Percentiles rank a stretch among this genome's conserved stretches.
Conservation (phyloP, 2,888 invertebrate species). For the Trilocha varians region DNA sequence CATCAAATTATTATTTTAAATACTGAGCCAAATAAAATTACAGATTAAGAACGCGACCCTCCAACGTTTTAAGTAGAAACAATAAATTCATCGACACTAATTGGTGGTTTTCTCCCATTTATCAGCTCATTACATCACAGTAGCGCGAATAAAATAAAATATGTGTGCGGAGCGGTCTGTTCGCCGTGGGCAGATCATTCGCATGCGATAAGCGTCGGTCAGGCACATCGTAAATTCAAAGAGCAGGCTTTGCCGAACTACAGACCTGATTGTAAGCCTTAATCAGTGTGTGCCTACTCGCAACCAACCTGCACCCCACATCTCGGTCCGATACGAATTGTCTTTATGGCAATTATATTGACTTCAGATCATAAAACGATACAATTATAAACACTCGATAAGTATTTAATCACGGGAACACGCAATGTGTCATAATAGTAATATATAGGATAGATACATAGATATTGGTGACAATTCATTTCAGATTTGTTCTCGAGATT, state of each 20-base stretch:
- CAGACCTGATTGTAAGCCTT: constrained; percentile 68
- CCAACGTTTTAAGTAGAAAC: constrained; percentile 73
- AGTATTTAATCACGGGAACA: no score
- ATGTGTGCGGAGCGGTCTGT: constrained; percentile 67
- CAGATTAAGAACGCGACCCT: constrained; percentile 67
- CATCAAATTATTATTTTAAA: no score
- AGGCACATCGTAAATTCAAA: constrained; percentile 73
- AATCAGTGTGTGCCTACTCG: constrained; percentile 58
- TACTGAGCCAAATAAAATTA: constrained; percentile 65
- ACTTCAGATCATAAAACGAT: background rate
- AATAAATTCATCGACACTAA: constrained; percentile 74
- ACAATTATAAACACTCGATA: no score
- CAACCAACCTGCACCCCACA: constrained; percentile 11
- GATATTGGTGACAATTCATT: no score
- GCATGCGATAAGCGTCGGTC: constrained; percentile 72
- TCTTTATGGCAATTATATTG: constrained; percentile 10
- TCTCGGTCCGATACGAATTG: constrained; percentile 14
- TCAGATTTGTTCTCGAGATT: no score
- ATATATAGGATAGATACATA: no score
- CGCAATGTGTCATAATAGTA: no score
- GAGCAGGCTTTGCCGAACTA: constrained; percentile 66
- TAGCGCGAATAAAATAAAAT: constrained; percentile 74
- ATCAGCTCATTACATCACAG: constrained; percentile 75
- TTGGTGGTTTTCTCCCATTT: constrained; percentile 74
- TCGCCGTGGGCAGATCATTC: constrained; percentile 71